A percentile compares a stretch with the other conserved stretches of the same genome.
Conservation (phyloP, 1,140 invertebrate genomes). For the Carcinoscorpius rotundicauda region DNA sequence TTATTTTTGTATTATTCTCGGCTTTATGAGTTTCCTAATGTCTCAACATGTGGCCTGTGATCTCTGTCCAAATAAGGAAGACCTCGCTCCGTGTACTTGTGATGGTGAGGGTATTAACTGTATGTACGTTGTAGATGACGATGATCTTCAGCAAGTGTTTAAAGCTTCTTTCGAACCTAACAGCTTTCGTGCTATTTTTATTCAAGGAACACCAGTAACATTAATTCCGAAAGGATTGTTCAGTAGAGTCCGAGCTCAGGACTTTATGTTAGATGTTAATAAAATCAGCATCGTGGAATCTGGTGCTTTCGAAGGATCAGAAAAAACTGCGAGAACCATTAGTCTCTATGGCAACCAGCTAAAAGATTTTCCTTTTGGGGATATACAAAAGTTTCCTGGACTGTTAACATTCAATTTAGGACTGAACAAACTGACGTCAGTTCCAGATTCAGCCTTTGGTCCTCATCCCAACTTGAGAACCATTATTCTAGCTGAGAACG, state of each 20-base stretch:
- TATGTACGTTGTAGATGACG: conserved; percentile 8
- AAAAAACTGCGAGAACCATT: not conserved
- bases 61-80: conserved; percentile 6
- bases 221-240: conserved; percentile 9
- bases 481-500: conserved; percentile 12
- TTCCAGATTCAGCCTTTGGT: conserved; percentile 9
- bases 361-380: conserved; percentile 1
- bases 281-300: conserved; percentile 5
- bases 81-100: conserved; percentile 14
- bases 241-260: conserved; percentile 7
- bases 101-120: conserved; percentile 18
- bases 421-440: conserved; percentile 5
- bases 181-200: conserved; percentile 9
- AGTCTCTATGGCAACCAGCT: conserved; percentile 17
- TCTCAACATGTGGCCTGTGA: conserved; percentile 1
- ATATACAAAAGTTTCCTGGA: not conserved
- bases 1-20: not conserved
- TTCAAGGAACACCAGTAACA: conserved; percentile 15
- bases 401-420: conserved; percentile 8
- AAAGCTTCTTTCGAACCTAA: conserved; percentile 10
- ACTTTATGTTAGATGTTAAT: conserved; percentile 14
- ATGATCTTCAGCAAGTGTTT: conserved; percentile 12
- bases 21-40: not conserved
- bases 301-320: conserved; percentile 8
- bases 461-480: conserved; percentile 3